Base-by-base conservation (phyloP, 2,888 invertebrate genomes). In the Trachelus iudaicus region DNA sequence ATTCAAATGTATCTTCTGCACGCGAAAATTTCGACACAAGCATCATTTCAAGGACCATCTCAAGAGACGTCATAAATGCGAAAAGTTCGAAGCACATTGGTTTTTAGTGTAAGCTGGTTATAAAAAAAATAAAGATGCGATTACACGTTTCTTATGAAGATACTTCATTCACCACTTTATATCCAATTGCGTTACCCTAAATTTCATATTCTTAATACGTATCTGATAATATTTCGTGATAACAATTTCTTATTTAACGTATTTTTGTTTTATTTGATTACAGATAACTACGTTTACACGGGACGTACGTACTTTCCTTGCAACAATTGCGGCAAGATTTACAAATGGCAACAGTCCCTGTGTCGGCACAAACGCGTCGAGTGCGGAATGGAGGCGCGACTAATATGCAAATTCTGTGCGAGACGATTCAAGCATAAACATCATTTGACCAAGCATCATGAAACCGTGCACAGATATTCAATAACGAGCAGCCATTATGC, bases 341-440 rank as follows among this genome's bases (percentile, higher is more conserved):
- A 92, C 81, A 86, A 83, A 11, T 87, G 89, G 85, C 90, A 89
- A 77, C 85, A 87, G 33, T 89, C 88, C 11, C 76, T 89, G 76
- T 84, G 83, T 80, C 85, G 89, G 31, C 91, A 90, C 79, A 84
- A 88, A 33, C 83, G 88, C n/a, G 84, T 91, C 75, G 91, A 92
- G 80, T 92, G 93, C 79, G 92, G 92, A 12, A 87, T 85, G 75
- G 88, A 88, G 78, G 92, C 92, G 9, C 88, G 86, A 78, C 92
- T 91, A 81, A 77, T 81, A 68, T 92, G 92, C 79, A 75, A 81
- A 30, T 78, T 88, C 37, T 91, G 91, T 79, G 87, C 85, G n/a
- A 85, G 86, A 82, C 86, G 84, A 80, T 90, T 90, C 83, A 89
- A 88, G 76, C 89, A 90, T 83, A 89, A 90, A 73, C 89, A 90